Base-by-base conservation (phyloP, 2,888 invertebrate genomes). In the Sinelater perroti region DNA sequence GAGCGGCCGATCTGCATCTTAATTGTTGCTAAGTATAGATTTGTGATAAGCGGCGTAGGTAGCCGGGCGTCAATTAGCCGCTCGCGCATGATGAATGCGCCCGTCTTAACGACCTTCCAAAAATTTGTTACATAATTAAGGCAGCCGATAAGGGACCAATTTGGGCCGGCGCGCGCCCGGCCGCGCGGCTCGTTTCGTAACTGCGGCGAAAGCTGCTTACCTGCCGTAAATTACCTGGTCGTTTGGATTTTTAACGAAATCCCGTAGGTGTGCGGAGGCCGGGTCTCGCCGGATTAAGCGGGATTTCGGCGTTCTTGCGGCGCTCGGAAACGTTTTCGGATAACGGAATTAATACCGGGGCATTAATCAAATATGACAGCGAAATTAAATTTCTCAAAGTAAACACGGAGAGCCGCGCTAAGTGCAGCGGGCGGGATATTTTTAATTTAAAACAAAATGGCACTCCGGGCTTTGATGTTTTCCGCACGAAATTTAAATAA, bases 401-500 rank as follows among this genome's bases (percentile, higher is more conserved):
- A 57, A 52, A 52, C 38, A 52, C 35, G 33, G 45, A 49, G 33
- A 42, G 30, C 42, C 21, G 10, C 14, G 16, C 14, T 20, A 52
- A 50, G 11, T 13, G 20, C 8, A 51, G 16, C 30, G 36, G 24
- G n/a, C 40, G 21, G 55, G 46, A 55, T 57, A 55, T 58, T 56
- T 54, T 55, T 58, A 61, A 61, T 59, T 63, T 62, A 57, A 60
- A 59, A 59, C 58, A 61, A 59, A 50, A 31, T 20, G 31, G 54
- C 56, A 56, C 52, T 59, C 51, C 35, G 62, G 53, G 62, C 68
- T 71, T 71, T 70, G 69, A 68, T 67, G 67, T 67, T 64, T 57
- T 59, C 62, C 63, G 61, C 55, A 60, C 60, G 61, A 68, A 69
- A 69, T 68, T 67, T 65, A 69, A 69, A 68, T 64, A 64, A 69